Conservation (phyloP, 2,888 invertebrate genomes). For the Nephrotoma flavescens region DNA sequence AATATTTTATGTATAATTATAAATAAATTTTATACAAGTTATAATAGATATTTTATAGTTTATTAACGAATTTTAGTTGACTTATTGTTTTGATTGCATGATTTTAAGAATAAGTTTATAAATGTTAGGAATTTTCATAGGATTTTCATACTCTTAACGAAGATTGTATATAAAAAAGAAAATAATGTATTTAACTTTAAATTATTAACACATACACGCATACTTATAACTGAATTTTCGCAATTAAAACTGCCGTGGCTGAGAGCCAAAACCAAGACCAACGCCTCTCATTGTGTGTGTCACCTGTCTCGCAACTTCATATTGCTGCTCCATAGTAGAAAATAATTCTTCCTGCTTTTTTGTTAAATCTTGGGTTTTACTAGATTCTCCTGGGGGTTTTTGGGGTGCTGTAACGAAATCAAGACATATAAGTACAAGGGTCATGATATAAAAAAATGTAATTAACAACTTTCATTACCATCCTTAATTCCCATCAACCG, state of each 20-base stretch:
- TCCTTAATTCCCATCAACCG: constrained; percentile 89
- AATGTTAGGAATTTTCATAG: background rate
- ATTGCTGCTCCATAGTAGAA: constrained; percentile 87
- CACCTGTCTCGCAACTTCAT: constrained; percentile 86
- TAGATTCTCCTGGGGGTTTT: constrained; percentile 5
- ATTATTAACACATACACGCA: background rate
- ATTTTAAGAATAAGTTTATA: background rate
- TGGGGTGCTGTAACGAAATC: constrained; percentile 6
- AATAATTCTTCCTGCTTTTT: constrained; percentile 63
- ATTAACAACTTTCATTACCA: background rate
- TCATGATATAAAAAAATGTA: background rate
- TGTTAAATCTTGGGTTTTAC: constrained; percentile 13
- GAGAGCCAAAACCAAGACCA: constrained; percentile 59
- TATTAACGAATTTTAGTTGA: background rate
- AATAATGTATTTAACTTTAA: background rate
- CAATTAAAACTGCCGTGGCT: constrained; percentile 29
- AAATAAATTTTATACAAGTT: background rate
- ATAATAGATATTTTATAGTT: background rate
- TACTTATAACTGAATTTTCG: background rate
- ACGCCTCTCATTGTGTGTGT: constrained; percentile 92
- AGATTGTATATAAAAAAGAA: background rate
- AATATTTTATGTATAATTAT: background rate
- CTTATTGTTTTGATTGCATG: background rate
- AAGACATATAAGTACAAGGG: background rate
- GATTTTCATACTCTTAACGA: background rate